phyloP scores from a whole-genome alignment of 2,113 vertebrate genomes.

The Tachycineta bicolor region DNA sequence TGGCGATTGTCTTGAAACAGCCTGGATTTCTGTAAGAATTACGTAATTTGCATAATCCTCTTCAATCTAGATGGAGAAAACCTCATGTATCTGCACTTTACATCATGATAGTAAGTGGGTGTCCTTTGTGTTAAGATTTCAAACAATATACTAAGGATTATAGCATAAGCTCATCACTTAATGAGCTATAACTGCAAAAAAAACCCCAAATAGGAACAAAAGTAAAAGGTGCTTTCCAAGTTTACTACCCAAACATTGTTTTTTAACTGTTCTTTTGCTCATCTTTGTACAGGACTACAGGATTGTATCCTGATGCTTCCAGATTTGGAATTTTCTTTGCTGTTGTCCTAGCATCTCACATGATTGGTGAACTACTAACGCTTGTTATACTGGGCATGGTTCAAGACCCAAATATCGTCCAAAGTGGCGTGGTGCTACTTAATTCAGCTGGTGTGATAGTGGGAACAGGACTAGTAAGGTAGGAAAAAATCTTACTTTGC shows the following conservation, averaged over 20 bases:
- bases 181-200: not conserved
- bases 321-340: slow-evolving; percentile 90
- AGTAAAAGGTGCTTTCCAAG: not conserved
- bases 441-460: slow-evolving; percentile 87
- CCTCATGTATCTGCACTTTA: not conserved
- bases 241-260: not conserved
- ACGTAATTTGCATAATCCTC: not conserved
- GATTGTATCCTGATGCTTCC: slow-evolving; percentile 83
- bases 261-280: not conserved
- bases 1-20: not conserved
- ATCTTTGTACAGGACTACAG: slow-evolving; percentile 79
- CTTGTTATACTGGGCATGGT: slow-evolving; percentile 89
- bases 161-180: not conserved
- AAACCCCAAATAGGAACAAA: not conserved
- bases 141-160: not conserved
- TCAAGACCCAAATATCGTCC: slow-evolving; percentile 89
- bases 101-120: fast-evolving
- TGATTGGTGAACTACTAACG: slow-evolving; percentile 89
- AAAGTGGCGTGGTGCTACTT: slow-evolving; percentile 86
- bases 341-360: slow-evolving; percentile 83
- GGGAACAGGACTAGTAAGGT: slow-evolving; percentile 92
- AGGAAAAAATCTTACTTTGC: not conserved
- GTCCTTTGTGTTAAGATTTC: not conserved
- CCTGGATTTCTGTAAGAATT: not conserved
- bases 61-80: not conserved